phyloP scores from a whole-genome alignment of 2,113 vertebrate species.

The Porphyrio hochstetteri region DNA sequence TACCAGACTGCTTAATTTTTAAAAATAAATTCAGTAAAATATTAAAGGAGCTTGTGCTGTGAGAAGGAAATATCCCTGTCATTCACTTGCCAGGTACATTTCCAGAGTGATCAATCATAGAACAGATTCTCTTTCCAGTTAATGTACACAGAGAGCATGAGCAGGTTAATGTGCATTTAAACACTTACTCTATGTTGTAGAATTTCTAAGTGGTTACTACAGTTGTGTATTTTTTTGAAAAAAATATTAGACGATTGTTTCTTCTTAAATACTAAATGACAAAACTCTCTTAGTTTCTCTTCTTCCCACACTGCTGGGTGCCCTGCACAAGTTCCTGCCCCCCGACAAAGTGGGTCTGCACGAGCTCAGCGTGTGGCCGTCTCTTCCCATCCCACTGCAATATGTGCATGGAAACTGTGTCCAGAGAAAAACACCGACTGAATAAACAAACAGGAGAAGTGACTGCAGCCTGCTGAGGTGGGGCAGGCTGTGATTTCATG shows the following conservation, averaged over 20 bases:
- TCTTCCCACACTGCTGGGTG: not conserved
- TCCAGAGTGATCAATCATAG: not conserved
- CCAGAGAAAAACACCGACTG: not conserved
- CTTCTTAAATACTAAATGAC: not conserved
- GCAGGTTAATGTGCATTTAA: not conserved
- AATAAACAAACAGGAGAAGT: not conserved
- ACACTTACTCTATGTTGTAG: not conserved
- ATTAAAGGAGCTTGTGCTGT: not conserved
- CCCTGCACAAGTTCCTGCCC: not conserved
- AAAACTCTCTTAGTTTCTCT: not conserved
- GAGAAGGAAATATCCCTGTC: not conserved
- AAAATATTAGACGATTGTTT: not conserved
- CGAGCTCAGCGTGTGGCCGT: not conserved
- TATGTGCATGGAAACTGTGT: not conserved
- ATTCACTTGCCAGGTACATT: not conserved
- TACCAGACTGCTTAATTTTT: constrained; percentile 11
- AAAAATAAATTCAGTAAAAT: not conserved
- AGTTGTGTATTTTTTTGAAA: not conserved
- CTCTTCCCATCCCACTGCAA: not conserved
- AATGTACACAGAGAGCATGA: not conserved
- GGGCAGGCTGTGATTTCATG: not conserved
- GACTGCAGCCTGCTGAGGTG: not conserved
- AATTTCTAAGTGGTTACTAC: not conserved
- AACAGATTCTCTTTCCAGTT: constrained; percentile 10
- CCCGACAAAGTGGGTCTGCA: not conserved